Evolutionary conservation across 2,888 invertebrate genomes (phyloP).

Genomic region (Microplitis deprimator): DNA sequence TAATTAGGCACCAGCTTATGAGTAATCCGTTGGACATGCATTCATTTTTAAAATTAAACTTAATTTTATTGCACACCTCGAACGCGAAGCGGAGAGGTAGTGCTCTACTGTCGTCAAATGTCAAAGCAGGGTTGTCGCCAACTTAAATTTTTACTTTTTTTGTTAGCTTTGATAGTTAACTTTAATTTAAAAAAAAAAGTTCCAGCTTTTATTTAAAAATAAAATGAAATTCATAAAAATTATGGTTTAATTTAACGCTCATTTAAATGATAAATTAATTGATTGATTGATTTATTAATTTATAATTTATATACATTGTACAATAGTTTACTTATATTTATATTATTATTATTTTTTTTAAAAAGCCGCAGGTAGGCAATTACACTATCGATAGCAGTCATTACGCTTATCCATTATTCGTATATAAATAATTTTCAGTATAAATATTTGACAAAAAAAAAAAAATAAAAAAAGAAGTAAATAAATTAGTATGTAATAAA

Average conservation of each 20-base stretch:
- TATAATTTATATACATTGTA: not conserved
- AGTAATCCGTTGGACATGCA: not conserved
- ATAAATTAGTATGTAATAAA: conserved; percentile 27
- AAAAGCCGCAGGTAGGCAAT: conserved; percentile 30
- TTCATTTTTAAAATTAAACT: not conserved
- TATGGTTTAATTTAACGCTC: not conserved
- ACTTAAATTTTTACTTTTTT: not conserved
- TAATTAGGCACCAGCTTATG: not conserved
- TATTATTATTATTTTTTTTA: conserved; percentile 25
- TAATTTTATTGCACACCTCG: no score
- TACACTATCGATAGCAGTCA: conserved; percentile 11
- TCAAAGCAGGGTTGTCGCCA: no score
- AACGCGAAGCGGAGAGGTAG: no score
- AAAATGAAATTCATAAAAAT: not conserved
- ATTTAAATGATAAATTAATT: not conserved
- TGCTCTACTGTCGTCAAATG: no score
- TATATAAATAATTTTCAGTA: conserved; percentile 11
- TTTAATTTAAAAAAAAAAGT: not conserved
- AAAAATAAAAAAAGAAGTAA: not conserved
- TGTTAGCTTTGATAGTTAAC: not conserved
- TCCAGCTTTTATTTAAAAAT: not conserved
- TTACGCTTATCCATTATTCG: conserved; percentile 16
- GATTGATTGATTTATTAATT: not conserved
- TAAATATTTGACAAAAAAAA: not conserved
- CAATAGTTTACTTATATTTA: conserved; percentile 6